Conservation (phyloP, 2,888 invertebrate species). For the Nowickia ferox region DNA sequence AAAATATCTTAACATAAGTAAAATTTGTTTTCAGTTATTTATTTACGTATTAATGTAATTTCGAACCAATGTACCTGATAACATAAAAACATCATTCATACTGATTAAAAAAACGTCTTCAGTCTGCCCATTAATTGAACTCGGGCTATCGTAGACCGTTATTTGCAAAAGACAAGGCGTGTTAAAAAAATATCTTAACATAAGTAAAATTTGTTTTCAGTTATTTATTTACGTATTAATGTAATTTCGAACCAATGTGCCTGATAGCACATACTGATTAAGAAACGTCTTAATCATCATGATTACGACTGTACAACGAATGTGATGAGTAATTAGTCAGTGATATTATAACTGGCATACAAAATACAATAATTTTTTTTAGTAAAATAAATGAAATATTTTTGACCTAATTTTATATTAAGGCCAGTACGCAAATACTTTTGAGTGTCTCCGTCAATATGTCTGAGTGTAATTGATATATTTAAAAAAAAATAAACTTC, state of each 20-base stretch:
- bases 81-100: neutral
- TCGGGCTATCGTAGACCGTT: too few species aligned
- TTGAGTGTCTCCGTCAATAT: conserved; percentile 4
- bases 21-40: neutral
- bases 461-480: conserved; percentile 35
- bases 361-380: conserved; percentile 22
- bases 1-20: too few species aligned
- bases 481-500: conserved; percentile 1
- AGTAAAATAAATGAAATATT: conserved; percentile 52
- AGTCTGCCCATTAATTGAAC: too few species aligned
- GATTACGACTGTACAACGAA: conserved; percentile 4
- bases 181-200: neutral
- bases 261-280: neutral
- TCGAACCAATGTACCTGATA: conserved; percentile 9
- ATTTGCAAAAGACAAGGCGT: too few species aligned
- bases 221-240: neutral
- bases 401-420: conserved; percentile 76
- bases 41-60: neutral
- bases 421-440: conserved; percentile 74
- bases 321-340: conserved; percentile 14
- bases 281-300: conserved; percentile 13
- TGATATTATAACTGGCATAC: neutral
- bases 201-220: neutral
- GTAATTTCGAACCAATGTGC: neutral
- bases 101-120: neutral